A percentile compares a stretch with the other conserved stretches of the same genome.
Evolutionary conservation across 2,797 vertebrate genomes (phyloP).

Genomic region (Chaunax sp.): DNA sequence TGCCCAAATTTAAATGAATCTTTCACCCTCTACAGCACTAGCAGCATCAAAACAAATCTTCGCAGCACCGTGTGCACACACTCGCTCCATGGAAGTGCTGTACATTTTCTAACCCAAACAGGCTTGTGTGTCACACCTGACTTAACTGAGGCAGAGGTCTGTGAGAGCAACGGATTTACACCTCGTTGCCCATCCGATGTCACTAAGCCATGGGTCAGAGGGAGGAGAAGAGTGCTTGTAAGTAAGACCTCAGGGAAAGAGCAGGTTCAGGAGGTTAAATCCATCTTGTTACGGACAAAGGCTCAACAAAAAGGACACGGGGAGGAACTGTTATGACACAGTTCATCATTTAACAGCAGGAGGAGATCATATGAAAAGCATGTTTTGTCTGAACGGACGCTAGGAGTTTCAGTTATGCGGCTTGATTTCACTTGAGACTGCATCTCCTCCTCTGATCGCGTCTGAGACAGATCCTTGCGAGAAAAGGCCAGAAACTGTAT

Average conservation of each 20-base stretch:
- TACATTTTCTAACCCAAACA: conserved; percentile 27
- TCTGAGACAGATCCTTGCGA: conserved; percentile 35
- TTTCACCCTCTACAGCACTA: background rate
- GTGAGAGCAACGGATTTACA: conserved; percentile 72
- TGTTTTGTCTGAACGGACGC: background rate
- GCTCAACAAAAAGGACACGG: conserved; percentile 49
- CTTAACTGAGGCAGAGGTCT: conserved; percentile 49
- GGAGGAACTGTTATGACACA: conserved; percentile 34
- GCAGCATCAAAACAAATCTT: conserved; percentile 12
- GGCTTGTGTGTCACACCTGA: conserved; percentile 55
- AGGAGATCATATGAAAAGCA: conserved; percentile 8
- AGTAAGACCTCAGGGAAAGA: conserved; percentile 61
- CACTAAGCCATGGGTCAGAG: conserved; percentile 61
- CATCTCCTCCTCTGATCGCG: conserved; percentile 7
- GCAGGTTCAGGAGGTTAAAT: conserved; percentile 71
- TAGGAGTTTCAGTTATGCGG: background rate
- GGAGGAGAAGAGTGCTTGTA: conserved; percentile 55
- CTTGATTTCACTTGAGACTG: conserved; percentile 11
- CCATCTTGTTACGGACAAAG: conserved; percentile 67
- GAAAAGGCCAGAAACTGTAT: conserved; percentile 56
- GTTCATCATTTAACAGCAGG: conserved; percentile 31
- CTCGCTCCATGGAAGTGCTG: conserved; percentile 1
- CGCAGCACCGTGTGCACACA: background rate
- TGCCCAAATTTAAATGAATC: background rate
- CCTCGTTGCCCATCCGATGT: conserved; percentile 66